A percentile compares a stretch with the other conserved stretches of the same genome.
phyloP scores from a whole-genome alignment of 2,797 vertebrate species.

The Dipus sagitta region DNA sequence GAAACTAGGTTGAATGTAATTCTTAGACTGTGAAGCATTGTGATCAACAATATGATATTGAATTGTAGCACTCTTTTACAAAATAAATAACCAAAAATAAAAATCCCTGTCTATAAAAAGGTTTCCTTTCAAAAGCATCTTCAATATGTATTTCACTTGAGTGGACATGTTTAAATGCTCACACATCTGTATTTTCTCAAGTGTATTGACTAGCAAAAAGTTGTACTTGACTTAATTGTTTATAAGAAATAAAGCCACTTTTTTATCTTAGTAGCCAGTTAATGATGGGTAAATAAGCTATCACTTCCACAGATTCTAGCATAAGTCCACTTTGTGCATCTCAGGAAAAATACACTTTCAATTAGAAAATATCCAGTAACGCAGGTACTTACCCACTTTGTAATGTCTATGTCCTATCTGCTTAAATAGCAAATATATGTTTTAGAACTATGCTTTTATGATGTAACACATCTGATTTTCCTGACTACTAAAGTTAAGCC shows the following conservation, averaged over 20 bases:
- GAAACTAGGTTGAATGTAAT: conserved; percentile 48
- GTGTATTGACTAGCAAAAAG: background rate
- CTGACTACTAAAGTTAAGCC: background rate
- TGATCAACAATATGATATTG: background rate
- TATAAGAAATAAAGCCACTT: background rate
- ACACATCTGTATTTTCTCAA: background rate
- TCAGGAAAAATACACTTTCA: conserved; percentile 26
- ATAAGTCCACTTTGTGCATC: conserved; percentile 14
- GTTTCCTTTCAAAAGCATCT: conserved; percentile 45
- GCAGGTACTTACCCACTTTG: background rate
- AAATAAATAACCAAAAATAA: background rate
- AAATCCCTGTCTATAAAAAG: background rate
- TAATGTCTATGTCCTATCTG: background rate
- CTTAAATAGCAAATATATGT: background rate
- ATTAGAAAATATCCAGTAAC: conserved; percentile 10
- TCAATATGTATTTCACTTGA: conserved; percentile 37
- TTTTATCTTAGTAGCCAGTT: conserved; percentile 3
- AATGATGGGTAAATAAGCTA: background rate
- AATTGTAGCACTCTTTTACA: conserved; percentile 34
- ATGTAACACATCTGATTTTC: background rate
- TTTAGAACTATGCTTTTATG: background rate
- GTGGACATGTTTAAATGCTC: conserved; percentile 33
- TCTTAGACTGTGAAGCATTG: background rate
- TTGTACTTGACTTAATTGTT: conserved; percentile 50
- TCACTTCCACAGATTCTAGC: background rate